Conservation (phyloP, 2,888 invertebrate species). For the Agrotis ipsilon region DNA sequence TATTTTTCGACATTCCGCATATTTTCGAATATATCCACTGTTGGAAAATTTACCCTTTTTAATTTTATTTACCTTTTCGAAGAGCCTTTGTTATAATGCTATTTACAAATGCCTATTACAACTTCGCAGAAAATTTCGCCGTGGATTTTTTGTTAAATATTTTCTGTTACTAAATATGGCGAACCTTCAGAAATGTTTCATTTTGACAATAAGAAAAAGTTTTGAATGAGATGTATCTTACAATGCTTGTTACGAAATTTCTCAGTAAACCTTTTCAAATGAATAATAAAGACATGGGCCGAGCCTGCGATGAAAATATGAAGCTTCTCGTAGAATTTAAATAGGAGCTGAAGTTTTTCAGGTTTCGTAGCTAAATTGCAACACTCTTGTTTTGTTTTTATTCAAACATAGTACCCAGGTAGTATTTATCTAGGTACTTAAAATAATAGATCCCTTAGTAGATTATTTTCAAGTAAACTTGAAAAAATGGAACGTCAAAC, state of each 20-base stretch:
- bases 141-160: neutral
- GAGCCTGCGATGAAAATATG: neutral
- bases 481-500: too few relatives aligned
- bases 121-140: slow-evolving; percentile 10
- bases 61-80: neutral
- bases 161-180: neutral
- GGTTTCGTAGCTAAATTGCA: too few relatives aligned
- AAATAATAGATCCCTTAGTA: too few relatives aligned
- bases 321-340: slow-evolving; percentile 5
- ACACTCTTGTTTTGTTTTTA: too few relatives aligned
- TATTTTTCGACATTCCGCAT: too few relatives aligned
- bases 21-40: too few relatives aligned
- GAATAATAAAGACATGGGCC: neutral
- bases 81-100: neutral
- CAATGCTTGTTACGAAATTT: neutral
- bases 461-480: too few relatives aligned
- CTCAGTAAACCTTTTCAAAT: neutral
- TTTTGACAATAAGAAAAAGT: neutral
- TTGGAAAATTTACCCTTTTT: too few relatives aligned
- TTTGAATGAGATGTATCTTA: neutral
- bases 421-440: too few relatives aligned
- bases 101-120: slow-evolving; percentile 1
- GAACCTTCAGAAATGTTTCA: neutral
- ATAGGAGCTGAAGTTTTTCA: neutral
- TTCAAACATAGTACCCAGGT: too few relatives aligned